Evolutionary conservation across 2,888 invertebrate species (phyloP).

Genomic region (Meghimatium bilineatum): DNA sequence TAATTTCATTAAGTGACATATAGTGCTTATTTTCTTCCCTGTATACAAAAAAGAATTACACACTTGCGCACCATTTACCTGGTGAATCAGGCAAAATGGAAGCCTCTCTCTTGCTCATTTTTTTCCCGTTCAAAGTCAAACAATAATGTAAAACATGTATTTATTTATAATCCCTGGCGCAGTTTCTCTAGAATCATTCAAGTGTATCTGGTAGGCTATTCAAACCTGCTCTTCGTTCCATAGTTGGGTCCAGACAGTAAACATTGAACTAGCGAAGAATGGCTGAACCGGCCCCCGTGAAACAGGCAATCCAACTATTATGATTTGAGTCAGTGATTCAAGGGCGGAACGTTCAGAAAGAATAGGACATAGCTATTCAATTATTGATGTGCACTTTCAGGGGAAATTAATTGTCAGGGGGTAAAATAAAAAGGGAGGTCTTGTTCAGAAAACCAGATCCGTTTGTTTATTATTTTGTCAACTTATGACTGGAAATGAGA

Average conservation of each 20-base stretch:
- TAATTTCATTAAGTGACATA: too few species aligned
- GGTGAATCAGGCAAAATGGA: not conserved
- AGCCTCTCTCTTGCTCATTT: not conserved
- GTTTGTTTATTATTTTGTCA: slow-evolving; percentile 28
- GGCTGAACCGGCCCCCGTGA: not conserved
- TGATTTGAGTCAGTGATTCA: slow-evolving; percentile 1
- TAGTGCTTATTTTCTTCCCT: too few species aligned
- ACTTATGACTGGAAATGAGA: slow-evolving; percentile 41
- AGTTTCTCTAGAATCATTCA: not conserved
- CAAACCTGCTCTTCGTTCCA: not conserved
- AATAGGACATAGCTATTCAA: slow-evolving; percentile 11
- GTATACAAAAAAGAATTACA: too few species aligned
- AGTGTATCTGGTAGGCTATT: not conserved
- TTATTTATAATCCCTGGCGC: not conserved
- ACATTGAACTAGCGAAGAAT: not conserved
- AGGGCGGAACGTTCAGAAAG: not conserved
- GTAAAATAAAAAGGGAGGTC: slow-evolving; percentile 2
- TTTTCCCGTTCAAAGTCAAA: not conserved
- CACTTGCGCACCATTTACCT: not conserved
- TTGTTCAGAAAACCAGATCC: slow-evolving; percentile 9
- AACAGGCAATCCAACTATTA: slow-evolving; percentile 5
- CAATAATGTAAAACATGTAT: not conserved
- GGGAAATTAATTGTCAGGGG: slow-evolving; percentile 22
- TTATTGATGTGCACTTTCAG: slow-evolving; percentile 44
- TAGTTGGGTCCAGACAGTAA: not conserved